phyloP scores from a whole-genome alignment of 2,888 invertebrate species.

The Blera fallax region DNA sequence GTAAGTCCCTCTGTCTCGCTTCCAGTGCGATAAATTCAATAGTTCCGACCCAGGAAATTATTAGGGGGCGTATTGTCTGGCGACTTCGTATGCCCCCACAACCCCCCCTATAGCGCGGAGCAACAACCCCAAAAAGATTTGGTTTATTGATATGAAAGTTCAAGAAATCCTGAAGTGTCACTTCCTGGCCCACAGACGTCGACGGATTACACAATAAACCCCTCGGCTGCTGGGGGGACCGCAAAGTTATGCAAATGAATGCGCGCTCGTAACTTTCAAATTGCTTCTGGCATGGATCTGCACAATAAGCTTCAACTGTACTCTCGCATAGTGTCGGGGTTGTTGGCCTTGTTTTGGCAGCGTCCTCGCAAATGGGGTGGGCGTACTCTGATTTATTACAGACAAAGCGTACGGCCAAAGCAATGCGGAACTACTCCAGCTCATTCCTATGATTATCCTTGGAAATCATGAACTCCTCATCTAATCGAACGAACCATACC shows the following conservation, averaged over 20 bases:
- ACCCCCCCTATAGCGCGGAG: background rate
- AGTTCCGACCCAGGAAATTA: constrained; percentile 64
- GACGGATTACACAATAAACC: background rate
- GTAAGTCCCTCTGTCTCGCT: background rate
- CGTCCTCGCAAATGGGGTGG: background rate
- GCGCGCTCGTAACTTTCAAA: constrained; percentile 21
- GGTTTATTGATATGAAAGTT: constrained; percentile 58
- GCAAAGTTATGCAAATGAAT: constrained; percentile 43
- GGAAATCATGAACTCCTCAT: background rate
- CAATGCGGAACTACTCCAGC: constrained; percentile 60
- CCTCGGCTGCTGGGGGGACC: background rate
- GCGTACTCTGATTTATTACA: constrained; percentile 47
- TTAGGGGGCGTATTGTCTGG: constrained; percentile 58
- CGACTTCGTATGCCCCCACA: background rate
- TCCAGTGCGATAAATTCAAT: constrained; percentile 30
- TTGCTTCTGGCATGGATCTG: constrained; percentile 42
- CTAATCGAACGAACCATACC: constrained; percentile 39
- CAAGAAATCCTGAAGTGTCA: constrained; percentile 57
- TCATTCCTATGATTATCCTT: constrained; percentile 54
- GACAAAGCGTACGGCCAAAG: background rate
- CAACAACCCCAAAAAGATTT: constrained; percentile 54
- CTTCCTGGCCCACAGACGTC: constrained; percentile 24
- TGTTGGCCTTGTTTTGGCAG: constrained; percentile 57
- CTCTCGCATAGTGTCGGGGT: constrained; percentile 17
- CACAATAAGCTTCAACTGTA: background rate